Evolutionary conservation across 1,140 invertebrate genomes (phyloP), one percentile per base, ranked within the genome.

Genomic region (Dinoponera quadriceps): DNA sequence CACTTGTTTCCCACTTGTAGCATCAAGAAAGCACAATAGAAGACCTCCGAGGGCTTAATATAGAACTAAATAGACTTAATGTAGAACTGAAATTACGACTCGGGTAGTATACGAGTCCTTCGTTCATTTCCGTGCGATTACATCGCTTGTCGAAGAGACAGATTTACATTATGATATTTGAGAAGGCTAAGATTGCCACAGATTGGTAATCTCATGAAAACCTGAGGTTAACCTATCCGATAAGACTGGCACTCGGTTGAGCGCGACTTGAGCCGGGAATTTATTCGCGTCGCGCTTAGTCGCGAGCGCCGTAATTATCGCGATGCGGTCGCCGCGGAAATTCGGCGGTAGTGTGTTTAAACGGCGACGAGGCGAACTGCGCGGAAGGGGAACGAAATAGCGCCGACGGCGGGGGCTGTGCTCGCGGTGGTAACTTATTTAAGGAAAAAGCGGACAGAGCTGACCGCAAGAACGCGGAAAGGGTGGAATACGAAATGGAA

Each of bases 401-500:
- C 25, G 44, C 25, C 49, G 16, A 51, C 7, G 38, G 38, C 38
- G 38, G 38, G 7, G 54, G 51, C 29, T 74, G 54, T 27, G 38
- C 54, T 18, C 25, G 66, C 51, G 44, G 54, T 38, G 55, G 57
- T 69, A 80, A 71, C 33, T 71, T 80, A 71, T 71, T 80, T 80
- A 69, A 80, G 75, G 51, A 80, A 80, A 80, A 80, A 71, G 14
- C 33, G 38, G 33, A 5, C n/a, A 38, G 0, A 33, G 33, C 18
- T 80, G 75, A 80, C 51, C 54, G 54, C 65, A 80, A 80, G 75
- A 57, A 80, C 75, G 65, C 33, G 65, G 18, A 82, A 74, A 63
- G 57, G 78, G 78, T 82, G 71, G 72, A 83, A 77, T 83, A 65
- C 49, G 59, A 66, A 75, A 83, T 83, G 44, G 51, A 25, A 59